Evolutionary conservation across 2,113 vertebrate species (phyloP).

Genomic region (Nipponia nippon): DNA sequence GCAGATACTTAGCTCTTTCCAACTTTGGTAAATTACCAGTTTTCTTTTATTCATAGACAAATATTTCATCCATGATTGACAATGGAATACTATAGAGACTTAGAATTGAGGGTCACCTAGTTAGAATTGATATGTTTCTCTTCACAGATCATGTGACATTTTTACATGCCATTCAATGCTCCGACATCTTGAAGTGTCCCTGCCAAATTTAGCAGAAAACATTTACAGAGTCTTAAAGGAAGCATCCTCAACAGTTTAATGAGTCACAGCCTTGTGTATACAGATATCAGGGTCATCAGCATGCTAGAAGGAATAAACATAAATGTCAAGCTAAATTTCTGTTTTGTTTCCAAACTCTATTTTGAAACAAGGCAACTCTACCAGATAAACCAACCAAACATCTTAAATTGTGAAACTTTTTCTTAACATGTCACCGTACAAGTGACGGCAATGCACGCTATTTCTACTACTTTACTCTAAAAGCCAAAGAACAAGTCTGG

Average conservation of each 20-base stretch:
- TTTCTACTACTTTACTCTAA: background rate
- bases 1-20: background rate
- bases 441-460: background rate
- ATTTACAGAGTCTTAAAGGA: background rate
- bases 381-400: background rate
- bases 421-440: background rate
- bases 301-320: background rate
- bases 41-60: background rate
- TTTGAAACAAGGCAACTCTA: background rate
- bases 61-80: background rate
- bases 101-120: background rate
- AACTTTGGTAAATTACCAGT: background rate
- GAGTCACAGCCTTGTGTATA: background rate
- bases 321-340: background rate
- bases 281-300: background rate
- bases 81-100: background rate
- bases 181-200: background rate
- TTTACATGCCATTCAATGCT: background rate
- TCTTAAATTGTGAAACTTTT: background rate
- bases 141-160: background rate
- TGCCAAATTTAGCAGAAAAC: background rate
- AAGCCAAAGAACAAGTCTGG: background rate
- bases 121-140: background rate
- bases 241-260: background rate
- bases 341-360: background rate